These are phyloP conservation scores for Australoheros scitulus DNA, from an alignment of 2,113 vertebrate genomes.

Conservation along the genomic window DNA sequence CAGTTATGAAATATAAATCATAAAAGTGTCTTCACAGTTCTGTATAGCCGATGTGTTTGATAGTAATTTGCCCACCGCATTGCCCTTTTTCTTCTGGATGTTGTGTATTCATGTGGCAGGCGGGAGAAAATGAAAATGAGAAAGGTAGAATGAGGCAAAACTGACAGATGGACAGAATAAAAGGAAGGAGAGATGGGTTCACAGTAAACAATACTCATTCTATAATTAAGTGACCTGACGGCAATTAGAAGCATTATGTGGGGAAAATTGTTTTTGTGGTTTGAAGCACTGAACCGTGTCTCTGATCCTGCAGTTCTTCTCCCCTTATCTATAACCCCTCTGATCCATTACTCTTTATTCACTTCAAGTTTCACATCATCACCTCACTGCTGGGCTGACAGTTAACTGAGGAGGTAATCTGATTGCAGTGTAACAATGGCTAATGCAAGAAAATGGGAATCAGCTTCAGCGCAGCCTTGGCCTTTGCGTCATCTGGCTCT, in stretches of 20 bases:
- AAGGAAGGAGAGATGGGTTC: slow-evolving; percentile 36
- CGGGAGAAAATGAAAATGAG: slow-evolving; percentile 31
- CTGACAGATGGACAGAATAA: slow-evolving; percentile 39
- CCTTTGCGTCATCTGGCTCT: slow-evolving; percentile 55
- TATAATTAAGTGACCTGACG: slow-evolving; percentile 70
- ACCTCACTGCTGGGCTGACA: slow-evolving; percentile 42
- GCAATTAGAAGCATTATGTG: slow-evolving; percentile 61
- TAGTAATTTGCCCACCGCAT: not conserved
- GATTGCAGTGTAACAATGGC: slow-evolving; percentile 54
- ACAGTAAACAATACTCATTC: slow-evolving; percentile 55
- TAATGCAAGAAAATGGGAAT: slow-evolving; percentile 59
- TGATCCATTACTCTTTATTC: slow-evolving; percentile 47
- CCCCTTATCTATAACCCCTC: slow-evolving; percentile 47
- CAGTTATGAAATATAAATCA: not conserved
- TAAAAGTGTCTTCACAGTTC: not conserved
- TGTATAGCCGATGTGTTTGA: not conserved
- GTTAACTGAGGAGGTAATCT: slow-evolving; percentile 55
- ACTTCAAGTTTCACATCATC: slow-evolving; percentile 39
- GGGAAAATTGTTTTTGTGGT: slow-evolving; percentile 62
- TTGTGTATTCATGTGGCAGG: not conserved
- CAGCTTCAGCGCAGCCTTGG: slow-evolving; percentile 27
- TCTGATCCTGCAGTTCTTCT: slow-evolving; percentile 54
- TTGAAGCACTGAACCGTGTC: slow-evolving; percentile 41
- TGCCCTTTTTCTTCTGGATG: not conserved
- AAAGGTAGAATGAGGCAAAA: slow-evolving; percentile 20